Evolutionary conservation across 2,888 invertebrate genomes (phyloP).

Genomic region (Melieria picta): DNA sequence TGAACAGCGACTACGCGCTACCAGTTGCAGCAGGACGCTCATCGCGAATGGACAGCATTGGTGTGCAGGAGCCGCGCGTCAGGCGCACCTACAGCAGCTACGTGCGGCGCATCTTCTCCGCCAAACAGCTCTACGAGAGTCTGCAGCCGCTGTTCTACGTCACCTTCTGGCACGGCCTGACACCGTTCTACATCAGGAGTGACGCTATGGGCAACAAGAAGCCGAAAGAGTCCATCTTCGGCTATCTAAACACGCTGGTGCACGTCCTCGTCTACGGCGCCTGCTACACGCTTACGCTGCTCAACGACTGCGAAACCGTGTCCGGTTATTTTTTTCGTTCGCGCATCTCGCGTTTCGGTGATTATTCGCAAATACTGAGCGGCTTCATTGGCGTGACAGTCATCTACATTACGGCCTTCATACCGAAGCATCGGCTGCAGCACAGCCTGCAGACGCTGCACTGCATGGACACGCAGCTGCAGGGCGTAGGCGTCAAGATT

Average conservation of each 20-base stretch:
- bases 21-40: conserved; percentile 51
- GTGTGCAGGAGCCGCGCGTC: conserved; percentile 12
- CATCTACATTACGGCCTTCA: conserved; percentile 58
- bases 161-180: conserved; percentile 57
- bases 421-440: conserved; percentile 57
- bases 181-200: conserved; percentile 56
- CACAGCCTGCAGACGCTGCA: conserved; percentile 54
- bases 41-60: conserved; percentile 43
- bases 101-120: conserved; percentile 50
- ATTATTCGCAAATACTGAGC: conserved; percentile 59
- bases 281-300: conserved; percentile 57
- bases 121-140: conserved; percentile 58
- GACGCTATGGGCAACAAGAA: conserved; percentile 45
- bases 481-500: conserved; percentile 58
- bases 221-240: conserved; percentile 55
- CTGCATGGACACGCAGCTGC: conserved; percentile 55
- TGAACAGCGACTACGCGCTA: not conserved
- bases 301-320: conserved; percentile 60
- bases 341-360: conserved; percentile 60
- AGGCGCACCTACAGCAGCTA: conserved; percentile 27
- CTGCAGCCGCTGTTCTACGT: conserved; percentile 57
- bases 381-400: conserved; percentile 61
- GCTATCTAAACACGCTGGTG: conserved; percentile 55
- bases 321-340: conserved; percentile 63
- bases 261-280: conserved; percentile 52